These are phyloP conservation scores for Leucoptera coffeella DNA, from an alignment of 2,888 invertebrate genomes.

Conservation along the genomic window DNA sequence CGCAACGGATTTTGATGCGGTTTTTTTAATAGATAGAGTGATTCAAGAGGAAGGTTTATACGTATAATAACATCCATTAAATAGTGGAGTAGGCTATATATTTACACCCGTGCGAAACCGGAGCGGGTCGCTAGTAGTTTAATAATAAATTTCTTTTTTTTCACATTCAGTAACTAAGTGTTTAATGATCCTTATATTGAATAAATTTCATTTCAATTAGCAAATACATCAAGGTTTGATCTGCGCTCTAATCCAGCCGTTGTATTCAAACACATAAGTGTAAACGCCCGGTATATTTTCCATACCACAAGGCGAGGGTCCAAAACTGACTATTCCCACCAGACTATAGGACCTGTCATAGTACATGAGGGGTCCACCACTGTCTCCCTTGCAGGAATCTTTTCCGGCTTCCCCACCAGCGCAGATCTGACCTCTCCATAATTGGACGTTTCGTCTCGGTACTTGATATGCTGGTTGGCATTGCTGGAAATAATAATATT, in stretches of 20 bases:
- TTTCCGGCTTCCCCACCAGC: conserved; percentile 51
- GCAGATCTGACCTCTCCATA: conserved; percentile 35
- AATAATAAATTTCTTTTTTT: too few relatives aligned
- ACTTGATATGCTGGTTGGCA: conserved; percentile 1
- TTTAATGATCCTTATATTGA: too few relatives aligned
- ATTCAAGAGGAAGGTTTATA: too few relatives aligned
- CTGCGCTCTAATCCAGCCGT: conserved; percentile 51
- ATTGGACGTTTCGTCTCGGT: conserved; percentile 7
- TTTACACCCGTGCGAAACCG: too few relatives aligned
- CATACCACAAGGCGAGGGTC: conserved; percentile 56
- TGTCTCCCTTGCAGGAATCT: conserved; percentile 59
- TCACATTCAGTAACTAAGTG: too few relatives aligned
- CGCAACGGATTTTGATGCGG: too few relatives aligned
- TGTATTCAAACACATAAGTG: conserved; percentile 50
- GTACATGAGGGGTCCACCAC: conserved; percentile 58
- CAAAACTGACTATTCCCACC: conserved; percentile 58
- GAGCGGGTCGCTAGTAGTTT: too few relatives aligned
- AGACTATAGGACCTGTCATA: conserved; percentile 15
- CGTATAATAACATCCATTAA: too few relatives aligned
- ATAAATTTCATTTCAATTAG: too few relatives aligned
- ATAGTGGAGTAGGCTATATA: too few relatives aligned
- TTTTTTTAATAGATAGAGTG: too few relatives aligned
- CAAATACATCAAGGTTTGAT: conserved; percentile 11
- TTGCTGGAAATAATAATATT: not conserved
- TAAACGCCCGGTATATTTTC: conserved; percentile 58